phyloP scores from a whole-genome alignment of 2,888 invertebrate genomes.

The Leptinotarsa tumamoca region DNA sequence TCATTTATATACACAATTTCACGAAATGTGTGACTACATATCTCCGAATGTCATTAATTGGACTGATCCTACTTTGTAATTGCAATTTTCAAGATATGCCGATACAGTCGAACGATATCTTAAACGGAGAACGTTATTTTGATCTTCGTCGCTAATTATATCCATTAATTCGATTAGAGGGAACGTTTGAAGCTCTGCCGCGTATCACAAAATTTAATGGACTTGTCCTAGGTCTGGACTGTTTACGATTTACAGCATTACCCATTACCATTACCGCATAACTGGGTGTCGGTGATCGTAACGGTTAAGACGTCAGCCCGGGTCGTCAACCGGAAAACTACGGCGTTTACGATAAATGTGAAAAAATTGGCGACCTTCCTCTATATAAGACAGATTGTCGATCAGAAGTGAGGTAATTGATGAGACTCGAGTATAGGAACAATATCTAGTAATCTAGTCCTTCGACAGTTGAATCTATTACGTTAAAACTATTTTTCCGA shows the following conservation, averaged over 20 bases:
- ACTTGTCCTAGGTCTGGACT: constrained; percentile 11
- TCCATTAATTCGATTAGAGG: constrained; percentile 6
- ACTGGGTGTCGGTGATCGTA: constrained; percentile 6
- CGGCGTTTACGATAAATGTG: not conserved
- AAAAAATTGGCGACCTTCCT: constrained; percentile 1
- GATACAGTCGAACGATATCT: not conserved
- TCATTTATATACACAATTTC: too few relatives aligned
- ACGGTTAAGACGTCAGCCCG: not conserved
- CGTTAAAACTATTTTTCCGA: too few relatives aligned
- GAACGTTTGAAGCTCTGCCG: not conserved
- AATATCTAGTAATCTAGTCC: not conserved
- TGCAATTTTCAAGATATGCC: too few relatives aligned
- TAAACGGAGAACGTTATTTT: not conserved
- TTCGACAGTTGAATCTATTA: too few relatives aligned
- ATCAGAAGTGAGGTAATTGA: not conserved
- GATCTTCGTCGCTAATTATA: not conserved
- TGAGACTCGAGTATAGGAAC: not conserved
- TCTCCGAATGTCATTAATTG: too few relatives aligned
- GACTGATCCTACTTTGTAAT: too few relatives aligned
- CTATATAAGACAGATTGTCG: not conserved
- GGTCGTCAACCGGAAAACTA: constrained; percentile 8
- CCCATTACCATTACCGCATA: constrained; percentile 8
- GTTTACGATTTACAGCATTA: constrained; percentile 7
- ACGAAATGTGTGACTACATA: too few relatives aligned
- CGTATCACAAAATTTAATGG: constrained; percentile 1